Conservation (phyloP, 23 tunicate genomes). For the Ciona savignyi region DNA sequence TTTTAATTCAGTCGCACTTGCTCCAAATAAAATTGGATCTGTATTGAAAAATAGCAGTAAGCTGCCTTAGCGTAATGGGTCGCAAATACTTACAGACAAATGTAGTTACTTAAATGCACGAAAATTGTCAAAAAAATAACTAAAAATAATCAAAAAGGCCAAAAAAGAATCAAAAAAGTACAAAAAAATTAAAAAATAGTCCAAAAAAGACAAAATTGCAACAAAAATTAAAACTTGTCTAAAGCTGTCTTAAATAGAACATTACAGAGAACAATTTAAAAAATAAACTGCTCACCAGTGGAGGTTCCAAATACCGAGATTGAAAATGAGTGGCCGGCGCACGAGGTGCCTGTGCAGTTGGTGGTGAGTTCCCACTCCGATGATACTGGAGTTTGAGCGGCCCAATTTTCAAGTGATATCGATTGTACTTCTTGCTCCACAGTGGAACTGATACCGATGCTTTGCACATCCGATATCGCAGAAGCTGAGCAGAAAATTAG, state of each 20-base stretch:
- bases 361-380: conserved; percentile 4
- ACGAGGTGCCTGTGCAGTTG: neutral
- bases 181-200: too few relatives aligned
- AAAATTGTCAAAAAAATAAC: neutral
- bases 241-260: neutral
- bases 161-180: too few relatives aligned
- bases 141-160: neutral
- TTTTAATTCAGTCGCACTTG: neutral
- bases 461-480: too few relatives aligned
- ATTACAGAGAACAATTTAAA: too few relatives aligned
- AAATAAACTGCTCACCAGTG: conserved; percentile 15
- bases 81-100: too few relatives aligned
- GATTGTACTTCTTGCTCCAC: too few relatives aligned
- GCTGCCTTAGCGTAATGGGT: too few relatives aligned
- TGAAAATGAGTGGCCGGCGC: conserved; percentile 2
- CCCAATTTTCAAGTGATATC: too few relatives aligned
- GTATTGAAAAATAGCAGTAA: too few relatives aligned
- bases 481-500: too few relatives aligned
- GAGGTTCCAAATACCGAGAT: conserved; percentile 4
- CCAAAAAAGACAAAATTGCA: neutral
- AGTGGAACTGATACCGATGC: too few relatives aligned
- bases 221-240: neutral
- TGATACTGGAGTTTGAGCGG: conserved; percentile 1
- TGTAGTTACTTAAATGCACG: too few relatives aligned
- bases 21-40: neutral